Evolutionary conservation across 2,113 vertebrate genomes (phyloP), one percentile per base, ranked within the genome.

Genomic region (Xiphorhynchus elegans): DNA sequence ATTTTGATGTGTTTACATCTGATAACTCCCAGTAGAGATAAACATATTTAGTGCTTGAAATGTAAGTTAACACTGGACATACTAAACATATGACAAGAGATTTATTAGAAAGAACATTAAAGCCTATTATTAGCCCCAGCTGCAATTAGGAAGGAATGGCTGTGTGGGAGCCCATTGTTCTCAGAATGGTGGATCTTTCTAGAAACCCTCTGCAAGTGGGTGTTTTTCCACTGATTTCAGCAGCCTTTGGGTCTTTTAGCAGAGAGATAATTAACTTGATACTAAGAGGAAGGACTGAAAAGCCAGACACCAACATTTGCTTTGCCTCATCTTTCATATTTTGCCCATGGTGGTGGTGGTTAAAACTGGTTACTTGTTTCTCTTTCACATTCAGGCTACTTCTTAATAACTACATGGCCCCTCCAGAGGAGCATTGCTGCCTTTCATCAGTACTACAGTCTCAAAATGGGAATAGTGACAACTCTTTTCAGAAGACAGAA

Each of bases 251-350:
- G 44, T 75, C 55, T 91, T 94, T 85, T 73, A 72, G 67, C 66
- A 91, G 58, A 72, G 90, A 87, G 70, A n/a, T 37, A 63, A 21
- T 84, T 87, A 58, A 95, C 89, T 87, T 87, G 74, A 72, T 60
- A 56, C 40, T 12, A 35, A 70, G 58, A 85, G 53, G 78, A 93
- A 94, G 44, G 78, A 75, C 74, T 79, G 64, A 68, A 90, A 93
- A 91, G 31, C 24, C 53, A 68, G 78, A 79, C 19, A 55, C 33
- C 39, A 47, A 33, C 24, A 53, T 77, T 80, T 91, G 19, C 76
- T 81, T 84, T 87, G 59, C 52, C 25, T 87, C 47, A 31, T 17
- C 28, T 89, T 87, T 87, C 47, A n/a, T 72, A 60, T 64, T 53
- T 49, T 60, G 20, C 39, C 44, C 1, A 3, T 35, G 69, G 33